Evolutionary conservation across 2,888 invertebrate genomes (phyloP), one percentile per base, ranked within the genome.

Genomic region (Scaptomyza cyrtandrae): DNA sequence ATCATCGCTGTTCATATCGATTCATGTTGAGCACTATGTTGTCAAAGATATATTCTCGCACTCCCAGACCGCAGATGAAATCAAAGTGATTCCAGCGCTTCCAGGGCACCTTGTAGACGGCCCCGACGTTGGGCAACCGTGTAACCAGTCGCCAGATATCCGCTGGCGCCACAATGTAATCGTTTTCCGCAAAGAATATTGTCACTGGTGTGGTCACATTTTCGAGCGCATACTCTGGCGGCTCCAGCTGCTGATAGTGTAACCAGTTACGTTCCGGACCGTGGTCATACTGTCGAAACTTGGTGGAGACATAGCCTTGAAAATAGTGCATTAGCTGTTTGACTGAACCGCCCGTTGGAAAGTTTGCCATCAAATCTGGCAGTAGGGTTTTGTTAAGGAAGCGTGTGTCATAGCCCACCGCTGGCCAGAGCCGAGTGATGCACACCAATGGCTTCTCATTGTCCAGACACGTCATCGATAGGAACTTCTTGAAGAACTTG

Each of bases 261-360:
- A 88, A 46, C 78, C 81, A 87, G 56, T 91, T 91, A n/a, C 86
- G 83, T 50, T 89, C 86, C 1, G 84, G 82, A 0, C 91, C 92
- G 46, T 91, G 90, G 59, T 91, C 92, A 46, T 92, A 91, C 11
- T 91, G 90, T 3, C 91, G 86, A 43, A 91, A 91, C 27, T 89
- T 88, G 11, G 89, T 89, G 9, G 91, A 92, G n/a, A 91, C 87
- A 29, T 92, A 91, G 6, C 90, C 91, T 63, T 91, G 91, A 43
- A 91, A 91, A 53, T 92, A 92, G 66, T 91, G 91, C 85, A 91
- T 91, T 27, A 91, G 74, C 75, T 92, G 91, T 49, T 92, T 92
- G 37, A 92, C 85, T 0, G 91, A 92, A 37, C 91, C 91, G 2
- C 91, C 91, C 0, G 90, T 89, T 1, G 91, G 91, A 68, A 91